Percentiles rank a stretch among this genome's conserved stretches.
Conservation (phyloP, 2,888 invertebrate species). For the Agonopterix heracliana region DNA sequence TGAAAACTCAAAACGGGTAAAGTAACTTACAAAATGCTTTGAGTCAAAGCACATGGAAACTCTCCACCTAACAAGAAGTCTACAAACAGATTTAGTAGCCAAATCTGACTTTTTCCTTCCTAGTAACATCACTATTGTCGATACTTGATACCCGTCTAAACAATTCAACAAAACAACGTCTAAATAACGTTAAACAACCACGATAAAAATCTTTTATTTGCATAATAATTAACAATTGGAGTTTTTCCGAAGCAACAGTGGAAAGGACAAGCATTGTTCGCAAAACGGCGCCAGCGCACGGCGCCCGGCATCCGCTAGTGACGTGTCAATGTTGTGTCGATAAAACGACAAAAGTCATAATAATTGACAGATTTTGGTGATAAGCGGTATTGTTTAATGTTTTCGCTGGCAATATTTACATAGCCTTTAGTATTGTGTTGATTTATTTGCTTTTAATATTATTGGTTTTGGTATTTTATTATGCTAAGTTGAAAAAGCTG, state of each 20-base stretch:
- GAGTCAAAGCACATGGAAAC: too few relatives aligned
- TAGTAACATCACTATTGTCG: too few relatives aligned
- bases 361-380: constrained; percentile 34
- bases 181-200: neutral
- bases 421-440: too few relatives aligned
- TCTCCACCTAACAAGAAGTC: too few relatives aligned
- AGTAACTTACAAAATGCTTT: too few relatives aligned
- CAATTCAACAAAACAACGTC: constrained; percentile 1
- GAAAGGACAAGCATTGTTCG: constrained; percentile 62
- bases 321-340: constrained; percentile 40
- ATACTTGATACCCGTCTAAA: neutral
- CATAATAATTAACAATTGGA: constrained; percentile 60
- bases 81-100: too few relatives aligned
- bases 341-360: constrained; percentile 33
- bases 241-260: constrained; percentile 47
- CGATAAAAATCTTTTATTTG: constrained; percentile 29
- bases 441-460: too few relatives aligned
- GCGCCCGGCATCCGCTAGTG: constrained; percentile 70
- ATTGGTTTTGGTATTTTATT: too few relatives aligned
- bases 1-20: too few relatives aligned
- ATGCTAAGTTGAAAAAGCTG: too few relatives aligned
- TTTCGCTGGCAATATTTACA: constrained; percentile 19
- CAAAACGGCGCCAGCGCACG: constrained; percentile 45
- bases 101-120: too few relatives aligned
- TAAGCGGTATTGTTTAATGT: constrained; percentile 27